Evolutionary conservation across 2,113 vertebrate species (phyloP).

Genomic region (Capreolus pygargus): DNA sequence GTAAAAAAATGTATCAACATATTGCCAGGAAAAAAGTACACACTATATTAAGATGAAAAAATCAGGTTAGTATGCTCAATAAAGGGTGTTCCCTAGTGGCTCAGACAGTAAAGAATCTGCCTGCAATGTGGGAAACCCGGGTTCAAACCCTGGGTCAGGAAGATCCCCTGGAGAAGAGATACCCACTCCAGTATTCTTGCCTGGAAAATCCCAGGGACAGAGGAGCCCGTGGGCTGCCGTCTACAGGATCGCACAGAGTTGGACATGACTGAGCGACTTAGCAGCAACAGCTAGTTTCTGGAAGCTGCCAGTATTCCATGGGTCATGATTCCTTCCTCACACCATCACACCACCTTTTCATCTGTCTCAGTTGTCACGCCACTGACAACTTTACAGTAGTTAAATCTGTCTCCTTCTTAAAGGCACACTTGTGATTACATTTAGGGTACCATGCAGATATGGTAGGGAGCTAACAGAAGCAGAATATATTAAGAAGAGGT

Average conservation of each 20-base stretch:
- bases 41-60: background rate
- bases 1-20: background rate
- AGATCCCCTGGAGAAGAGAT: background rate
- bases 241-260: background rate
- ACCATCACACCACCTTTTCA: background rate
- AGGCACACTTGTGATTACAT: background rate
- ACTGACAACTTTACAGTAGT: background rate
- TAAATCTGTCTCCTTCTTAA: background rate
- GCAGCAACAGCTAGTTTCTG: background rate
- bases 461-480: background rate
- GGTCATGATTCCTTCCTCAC: background rate
- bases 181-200: background rate
- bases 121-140: background rate
- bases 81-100: background rate
- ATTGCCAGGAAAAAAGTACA: background rate
- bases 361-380: background rate
- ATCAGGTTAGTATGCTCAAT: background rate
- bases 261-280: background rate
- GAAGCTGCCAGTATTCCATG: background rate
- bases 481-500: background rate
- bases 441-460: background rate
- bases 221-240: background rate
- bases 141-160: background rate
- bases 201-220: background rate
- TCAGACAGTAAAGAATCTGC: background rate